Evolutionary conservation across 64 coral and sea anemone genomes (phyloP).

Genomic region (Cladopsammia gracilis): DNA sequence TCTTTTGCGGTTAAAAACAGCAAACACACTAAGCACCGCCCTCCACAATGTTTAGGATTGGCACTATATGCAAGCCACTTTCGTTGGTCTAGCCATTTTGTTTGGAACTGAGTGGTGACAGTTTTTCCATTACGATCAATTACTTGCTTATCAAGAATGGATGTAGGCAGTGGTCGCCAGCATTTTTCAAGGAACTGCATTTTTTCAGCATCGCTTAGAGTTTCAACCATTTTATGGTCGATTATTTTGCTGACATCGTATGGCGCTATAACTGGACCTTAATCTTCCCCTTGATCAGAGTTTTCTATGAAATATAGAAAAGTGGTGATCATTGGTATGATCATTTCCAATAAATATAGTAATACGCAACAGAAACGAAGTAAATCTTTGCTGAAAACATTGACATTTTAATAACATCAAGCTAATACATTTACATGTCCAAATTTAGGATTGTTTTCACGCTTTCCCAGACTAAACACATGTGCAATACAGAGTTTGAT

Average conservation of each 20-base stretch:
- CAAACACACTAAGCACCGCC: conserved; percentile 5
- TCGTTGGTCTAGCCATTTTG: conserved; percentile 42
- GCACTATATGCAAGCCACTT: conserved; percentile 38
- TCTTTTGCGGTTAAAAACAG: conserved; percentile 5
- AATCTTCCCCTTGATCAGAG: too few species aligned
- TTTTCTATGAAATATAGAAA: too few species aligned
- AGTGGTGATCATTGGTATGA: too few species aligned
- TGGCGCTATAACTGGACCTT: conserved; percentile 29
- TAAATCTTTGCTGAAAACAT: too few species aligned
- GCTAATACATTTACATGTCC: too few species aligned
- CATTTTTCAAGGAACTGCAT: conserved; percentile 40
- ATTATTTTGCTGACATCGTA: conserved; percentile 46
- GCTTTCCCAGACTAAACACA: too few species aligned
- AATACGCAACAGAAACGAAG: too few species aligned
- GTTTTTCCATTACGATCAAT: not conserved
- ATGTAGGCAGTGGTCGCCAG: conserved; percentile 13
- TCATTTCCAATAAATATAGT: too few species aligned
- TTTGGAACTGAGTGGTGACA: not conserved
- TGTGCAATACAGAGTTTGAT: too few species aligned
- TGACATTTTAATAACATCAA: too few species aligned
- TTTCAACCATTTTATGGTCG: conserved; percentile 17
- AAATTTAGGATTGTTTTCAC: too few species aligned
- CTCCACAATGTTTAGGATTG: not conserved
- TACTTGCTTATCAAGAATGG: conserved; percentile 11
- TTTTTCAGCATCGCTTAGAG: conserved; percentile 58